phyloP scores from a whole-genome alignment of 2,113 vertebrate species.

The Leucopternis melanops region DNA sequence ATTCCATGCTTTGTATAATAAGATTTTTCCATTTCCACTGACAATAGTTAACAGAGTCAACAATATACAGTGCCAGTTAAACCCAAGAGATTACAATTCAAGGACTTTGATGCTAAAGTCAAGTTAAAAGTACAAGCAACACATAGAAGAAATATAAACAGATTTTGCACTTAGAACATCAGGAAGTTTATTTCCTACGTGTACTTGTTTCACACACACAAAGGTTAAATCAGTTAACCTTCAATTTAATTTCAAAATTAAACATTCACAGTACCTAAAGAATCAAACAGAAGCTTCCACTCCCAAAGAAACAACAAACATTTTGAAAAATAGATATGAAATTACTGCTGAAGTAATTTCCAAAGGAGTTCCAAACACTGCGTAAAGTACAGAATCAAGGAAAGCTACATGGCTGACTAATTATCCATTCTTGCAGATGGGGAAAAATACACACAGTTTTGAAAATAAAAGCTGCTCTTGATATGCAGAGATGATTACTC shows the following conservation, averaged over 20 bases:
- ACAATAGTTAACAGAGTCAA: not conserved
- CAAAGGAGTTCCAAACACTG: not conserved
- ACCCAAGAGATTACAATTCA: not conserved
- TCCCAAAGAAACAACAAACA: not conserved
- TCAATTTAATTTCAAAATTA: not conserved
- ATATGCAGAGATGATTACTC: not conserved
- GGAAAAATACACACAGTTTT: not conserved
- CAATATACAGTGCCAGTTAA: not conserved
- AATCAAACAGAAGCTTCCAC: not conserved
- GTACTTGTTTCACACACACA: not conserved
- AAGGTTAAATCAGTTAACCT: not conserved
- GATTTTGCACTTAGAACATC: not conserved
- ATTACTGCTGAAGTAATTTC: not conserved
- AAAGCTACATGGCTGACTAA: not conserved
- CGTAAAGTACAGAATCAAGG: not conserved
- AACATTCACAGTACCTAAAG: not conserved
- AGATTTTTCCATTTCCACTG: not conserved
- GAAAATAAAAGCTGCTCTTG: not conserved
- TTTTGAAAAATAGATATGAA: not conserved
- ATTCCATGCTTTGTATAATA: not conserved
- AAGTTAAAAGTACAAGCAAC: not conserved
- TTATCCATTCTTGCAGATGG: not conserved
- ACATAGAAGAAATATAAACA: not conserved
- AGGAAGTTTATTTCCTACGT: not conserved
- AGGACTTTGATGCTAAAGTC: not conserved